A percentile compares a stretch with the other conserved stretches of the same genome.
These are phyloP conservation scores for Drosophila persimilis DNA, from an alignment of 1,140 invertebrate species.

Conservation along the genomic window DNA sequence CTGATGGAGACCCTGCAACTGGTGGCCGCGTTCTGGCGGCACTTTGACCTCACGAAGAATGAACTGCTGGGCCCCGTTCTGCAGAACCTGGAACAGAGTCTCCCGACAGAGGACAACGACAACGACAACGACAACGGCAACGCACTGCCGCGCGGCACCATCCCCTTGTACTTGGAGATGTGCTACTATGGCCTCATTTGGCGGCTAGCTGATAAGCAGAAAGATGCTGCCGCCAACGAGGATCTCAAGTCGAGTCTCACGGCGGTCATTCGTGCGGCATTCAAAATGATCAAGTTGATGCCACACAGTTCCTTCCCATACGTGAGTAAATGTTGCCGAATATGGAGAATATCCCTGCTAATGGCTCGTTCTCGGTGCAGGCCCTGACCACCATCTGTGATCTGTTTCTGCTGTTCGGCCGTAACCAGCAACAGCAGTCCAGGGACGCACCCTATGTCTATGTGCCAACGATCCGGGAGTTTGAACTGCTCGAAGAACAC, in stretches of 20 bases:
- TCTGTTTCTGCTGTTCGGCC: conserved; percentile 35
- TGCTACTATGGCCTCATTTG: conserved; percentile 33
- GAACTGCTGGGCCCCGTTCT: conserved; percentile 24
- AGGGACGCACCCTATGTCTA: conserved; percentile 14
- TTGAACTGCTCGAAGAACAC: conserved; percentile 41
- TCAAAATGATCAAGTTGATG: too few species aligned
- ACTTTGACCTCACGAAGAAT: conserved; percentile 35
- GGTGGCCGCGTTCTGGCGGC: conserved; percentile 23
- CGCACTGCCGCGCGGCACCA: not conserved
- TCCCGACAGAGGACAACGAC: not conserved
- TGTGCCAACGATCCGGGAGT: conserved; percentile 16
- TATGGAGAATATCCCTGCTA: too few species aligned
- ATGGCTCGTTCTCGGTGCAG: conserved; percentile 8
- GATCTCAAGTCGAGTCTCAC: not conserved
- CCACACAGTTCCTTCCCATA: not conserved
- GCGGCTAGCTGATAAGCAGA: conserved; percentile 8
- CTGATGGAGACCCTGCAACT: conserved; percentile 28
- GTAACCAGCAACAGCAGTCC: not conserved
- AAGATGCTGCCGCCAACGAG: not conserved
- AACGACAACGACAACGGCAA: fast-evolving
- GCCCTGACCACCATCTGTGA: conserved; percentile 44
- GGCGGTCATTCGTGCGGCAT: too few species aligned
- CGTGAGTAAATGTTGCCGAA: too few species aligned
- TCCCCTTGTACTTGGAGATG: conserved; percentile 23
- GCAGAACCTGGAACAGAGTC: conserved; percentile 1